Base-by-base conservation (phyloP, 1,140 invertebrate species). In the Andrena cerasifolii region DNA sequence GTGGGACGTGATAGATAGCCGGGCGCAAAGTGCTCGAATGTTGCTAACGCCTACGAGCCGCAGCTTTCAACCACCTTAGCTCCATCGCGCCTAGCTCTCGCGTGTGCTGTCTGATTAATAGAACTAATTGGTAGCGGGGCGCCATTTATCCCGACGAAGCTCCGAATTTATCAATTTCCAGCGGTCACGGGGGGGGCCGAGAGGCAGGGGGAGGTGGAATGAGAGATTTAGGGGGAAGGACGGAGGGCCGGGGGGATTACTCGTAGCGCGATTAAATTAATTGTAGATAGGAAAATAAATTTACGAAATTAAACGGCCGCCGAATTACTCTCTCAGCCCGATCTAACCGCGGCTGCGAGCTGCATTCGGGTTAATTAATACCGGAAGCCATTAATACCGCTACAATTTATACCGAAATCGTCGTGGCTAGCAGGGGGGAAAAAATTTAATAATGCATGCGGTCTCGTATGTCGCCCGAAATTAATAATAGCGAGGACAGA, bases 151-250 rank as follows among this genome's bases (percentile, higher is more conserved):
- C 62, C 56, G 0, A 1, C 58, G 49, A 43, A 54, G 45, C 71
- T 43, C n/a, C 21, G 40, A 75, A 66, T 66, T 66, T 66, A 67
- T 75, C 72, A 66, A 74, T 74, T 43, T 56, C 49, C 33, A 43
- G 8, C 56, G 47, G n/a, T 47, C 51, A 5, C 24, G 21, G 7
- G 8, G 43, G 5, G 16, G 2, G 54, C 0, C 16, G 18, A 5
- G 7, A 1, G n/a, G 10, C 21, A 21, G 24, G 8, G 12, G 47
- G 2, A 6, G 3, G 47, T 3, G 24, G 53, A 5, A 0, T 1
- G 3, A 24, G 7, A 2, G 51, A 7, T 28, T 10, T 21, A 2
- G 6, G 18, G 31, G 3, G 31, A 10, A 14, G 8, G 18, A 6
- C 12, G 18, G 28, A 14, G n/a, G n/a, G 28, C 3, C 18, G 21